Evolutionary conservation across 2,797 vertebrate species (phyloP).

Genomic region (Melanogrammus aeglefinus): DNA sequence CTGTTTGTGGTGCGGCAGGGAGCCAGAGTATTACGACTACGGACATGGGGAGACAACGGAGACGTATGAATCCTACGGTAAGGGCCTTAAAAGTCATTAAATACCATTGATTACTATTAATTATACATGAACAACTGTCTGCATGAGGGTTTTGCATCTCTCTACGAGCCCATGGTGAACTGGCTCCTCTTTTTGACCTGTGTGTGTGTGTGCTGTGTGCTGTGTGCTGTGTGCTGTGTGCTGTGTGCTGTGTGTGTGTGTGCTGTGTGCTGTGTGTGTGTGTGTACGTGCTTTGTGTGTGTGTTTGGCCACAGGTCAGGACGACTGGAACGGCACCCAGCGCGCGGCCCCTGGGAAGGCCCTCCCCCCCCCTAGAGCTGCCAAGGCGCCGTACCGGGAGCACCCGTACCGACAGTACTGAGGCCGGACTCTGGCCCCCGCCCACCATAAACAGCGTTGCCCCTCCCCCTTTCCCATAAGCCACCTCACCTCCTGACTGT

Average conservation of each 20-base stretch:
- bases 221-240: background rate
- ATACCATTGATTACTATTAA: background rate
- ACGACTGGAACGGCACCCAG: conserved; percentile 93
- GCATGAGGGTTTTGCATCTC: background rate
- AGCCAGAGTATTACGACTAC: conserved; percentile 97
- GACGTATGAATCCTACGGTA: conserved; percentile 93
- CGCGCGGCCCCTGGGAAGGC: conserved; percentile 80
- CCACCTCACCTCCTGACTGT: conserved; percentile 84
- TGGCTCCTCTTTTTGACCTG: background rate
- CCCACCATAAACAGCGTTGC: conserved; percentile 77
- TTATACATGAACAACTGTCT: background rate
- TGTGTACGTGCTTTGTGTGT: no score
- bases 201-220: background rate
- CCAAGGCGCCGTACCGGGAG: conserved; percentile 91
- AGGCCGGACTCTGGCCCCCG: conserved; percentile 64
- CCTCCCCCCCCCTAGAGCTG: conserved; percentile 80
- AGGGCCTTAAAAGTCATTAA: conserved; percentile 33
- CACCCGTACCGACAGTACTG: conserved; percentile 96
- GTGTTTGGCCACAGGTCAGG: conserved; percentile 77
- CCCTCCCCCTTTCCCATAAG: conserved; percentile 35
- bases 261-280: background rate
- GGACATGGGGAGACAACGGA: conserved; percentile 94
- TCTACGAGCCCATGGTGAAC: background rate
- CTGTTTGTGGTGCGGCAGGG: conserved; percentile 67
- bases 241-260: background rate